Evolutionary conservation across 2,113 vertebrate genomes (phyloP).

Genomic region (Strix aluco): DNA sequence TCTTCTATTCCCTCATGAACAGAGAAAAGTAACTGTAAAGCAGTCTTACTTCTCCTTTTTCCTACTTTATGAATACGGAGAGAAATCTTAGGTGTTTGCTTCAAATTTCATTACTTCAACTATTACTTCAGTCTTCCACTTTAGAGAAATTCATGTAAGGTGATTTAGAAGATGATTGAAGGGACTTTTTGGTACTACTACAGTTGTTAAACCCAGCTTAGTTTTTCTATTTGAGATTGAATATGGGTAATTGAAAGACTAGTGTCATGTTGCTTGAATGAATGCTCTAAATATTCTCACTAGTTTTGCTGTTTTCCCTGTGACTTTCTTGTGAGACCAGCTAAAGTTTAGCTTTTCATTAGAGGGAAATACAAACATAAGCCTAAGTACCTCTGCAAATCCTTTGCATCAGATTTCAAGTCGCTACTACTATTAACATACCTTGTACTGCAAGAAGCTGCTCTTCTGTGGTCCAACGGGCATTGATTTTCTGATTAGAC

Average conservation of each 20-base stretch:
- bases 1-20: not conserved
- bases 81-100: not conserved
- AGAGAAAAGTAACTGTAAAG: not conserved
- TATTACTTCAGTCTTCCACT: not conserved
- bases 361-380: not conserved
- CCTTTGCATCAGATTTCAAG: slow-evolving; percentile 13
- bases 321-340: not conserved
- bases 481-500: slow-evolving; percentile 98
- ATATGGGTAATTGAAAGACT: not conserved
- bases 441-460: slow-evolving; percentile 99
- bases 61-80: not conserved
- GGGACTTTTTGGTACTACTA: not conserved
- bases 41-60: not conserved
- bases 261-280: not conserved
- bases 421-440: slow-evolving; percentile 72
- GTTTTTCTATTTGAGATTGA: not conserved
- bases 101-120: not conserved
- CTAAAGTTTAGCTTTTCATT: not conserved
- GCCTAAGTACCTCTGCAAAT: not conserved
- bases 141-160: not conserved
- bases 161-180: not conserved
- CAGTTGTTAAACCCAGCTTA: not conserved
- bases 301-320: not conserved
- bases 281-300: not conserved
- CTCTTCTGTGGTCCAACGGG: slow-evolving; percentile 98